phyloP scores from a whole-genome alignment of 2,888 invertebrate species.

The Thereva nobilitata region DNA sequence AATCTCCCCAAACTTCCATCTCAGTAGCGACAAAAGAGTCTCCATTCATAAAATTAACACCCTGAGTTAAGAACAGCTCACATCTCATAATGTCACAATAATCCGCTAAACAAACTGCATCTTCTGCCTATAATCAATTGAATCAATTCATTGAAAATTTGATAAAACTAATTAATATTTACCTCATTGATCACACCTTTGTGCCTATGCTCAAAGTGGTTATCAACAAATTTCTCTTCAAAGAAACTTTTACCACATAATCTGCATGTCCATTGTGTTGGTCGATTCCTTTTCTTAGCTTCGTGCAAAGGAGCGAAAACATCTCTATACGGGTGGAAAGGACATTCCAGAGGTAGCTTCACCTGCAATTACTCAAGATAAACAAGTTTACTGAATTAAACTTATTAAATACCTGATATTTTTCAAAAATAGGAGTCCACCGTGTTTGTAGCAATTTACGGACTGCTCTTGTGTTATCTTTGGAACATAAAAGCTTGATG shows the following conservation, averaged over 20 bases:
- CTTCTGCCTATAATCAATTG: constrained; percentile 71
- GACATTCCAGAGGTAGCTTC: constrained; percentile 84
- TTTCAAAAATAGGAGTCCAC: constrained; percentile 87
- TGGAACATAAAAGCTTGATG: constrained; percentile 84
- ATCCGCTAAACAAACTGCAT: constrained; percentile 89
- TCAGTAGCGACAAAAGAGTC: constrained; percentile 73
- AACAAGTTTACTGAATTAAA: not conserved
- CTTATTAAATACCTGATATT: constrained; percentile 65
- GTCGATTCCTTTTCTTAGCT: constrained; percentile 81
- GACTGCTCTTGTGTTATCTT: constrained; percentile 87
- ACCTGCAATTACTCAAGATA: constrained; percentile 59
- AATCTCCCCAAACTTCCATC: constrained; percentile 82
- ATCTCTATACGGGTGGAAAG: constrained; percentile 84
- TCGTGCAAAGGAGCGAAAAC: constrained; percentile 85
- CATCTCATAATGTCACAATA: constrained; percentile 96
- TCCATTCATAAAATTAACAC: constrained; percentile 65
- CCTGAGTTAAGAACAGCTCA: constrained; percentile 80
- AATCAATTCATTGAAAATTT: constrained; percentile 11
- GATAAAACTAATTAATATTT: constrained; percentile 38
- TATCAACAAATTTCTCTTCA: constrained; percentile 83
- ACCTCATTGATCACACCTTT: constrained; percentile 83
- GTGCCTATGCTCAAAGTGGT: constrained; percentile 88
- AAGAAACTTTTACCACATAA: constrained; percentile 91
- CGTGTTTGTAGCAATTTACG: constrained; percentile 86
- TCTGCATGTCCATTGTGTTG: constrained; percentile 89